Evolutionary conservation across 1,140 invertebrate species (phyloP), one percentile per base, ranked within the genome.

Genomic region (Doryteuthis pealeii): DNA sequence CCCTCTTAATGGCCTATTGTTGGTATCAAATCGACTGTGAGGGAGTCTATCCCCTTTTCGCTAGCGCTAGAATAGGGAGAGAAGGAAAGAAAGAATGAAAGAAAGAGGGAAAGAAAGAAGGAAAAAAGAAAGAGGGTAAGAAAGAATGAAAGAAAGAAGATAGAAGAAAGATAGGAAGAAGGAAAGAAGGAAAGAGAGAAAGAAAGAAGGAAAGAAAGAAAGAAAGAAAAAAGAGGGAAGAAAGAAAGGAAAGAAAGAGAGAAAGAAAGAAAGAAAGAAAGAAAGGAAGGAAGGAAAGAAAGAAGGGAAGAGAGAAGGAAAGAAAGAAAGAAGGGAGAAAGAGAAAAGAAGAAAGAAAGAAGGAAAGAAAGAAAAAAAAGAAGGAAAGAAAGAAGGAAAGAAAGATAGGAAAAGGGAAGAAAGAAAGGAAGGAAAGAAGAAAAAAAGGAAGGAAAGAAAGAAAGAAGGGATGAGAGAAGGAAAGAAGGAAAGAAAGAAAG

Each of bases 191-290:
- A n/a, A n/a, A n/a, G n/a, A n/a, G n/a, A n/a, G n/a, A n/a, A n/a
- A n/a, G n/a, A n/a, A n/a, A n/a, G n/a, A n/a, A n/a, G 45, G 45
- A 49, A 22, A 14, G 22, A 58, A 35, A 70, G 69, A 72, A 26
- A 54, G 10, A 75, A 40, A 70, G 54, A 72, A 33, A 75, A 31
- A 71, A 54, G 74, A 30, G 71, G 54, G 71, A 18, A 77, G 22
- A 71, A 12, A 75, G 49, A 65, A 31, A 71, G 30, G 74, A 45
- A 77, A 40, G 70, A 18, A 75, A 12, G 71, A 6, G 70, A 35
- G 26, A 43, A 43, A 62, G 28, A 70, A 68, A 35, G 70, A 65
- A 26, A 26, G 18, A 1, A 73, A 33, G 33, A 22, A 35, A 33
- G 67, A 43, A 45, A 31, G 18, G 43, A 33, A 30, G 22, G 71